Evolutionary conservation across 2,888 invertebrate species (phyloP).

Genomic region (Nasonia oneida): DNA sequence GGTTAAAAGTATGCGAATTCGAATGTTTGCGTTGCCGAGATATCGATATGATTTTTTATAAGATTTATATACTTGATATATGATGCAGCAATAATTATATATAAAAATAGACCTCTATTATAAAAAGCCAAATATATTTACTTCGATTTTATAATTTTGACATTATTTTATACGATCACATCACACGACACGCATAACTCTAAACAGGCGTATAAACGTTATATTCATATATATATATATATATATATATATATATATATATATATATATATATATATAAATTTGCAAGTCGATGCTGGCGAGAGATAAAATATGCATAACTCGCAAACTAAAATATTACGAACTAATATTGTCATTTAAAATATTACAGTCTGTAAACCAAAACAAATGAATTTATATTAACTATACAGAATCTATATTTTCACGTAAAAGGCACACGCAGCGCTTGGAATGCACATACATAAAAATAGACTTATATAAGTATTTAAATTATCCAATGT

Average conservation of each 20-base stretch:
- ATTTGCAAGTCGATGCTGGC: background rate
- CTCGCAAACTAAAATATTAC: background rate
- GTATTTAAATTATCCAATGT: slow-evolving; percentile 15
- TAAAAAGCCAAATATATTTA: too few species aligned
- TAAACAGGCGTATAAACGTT: slow-evolving; percentile 6
- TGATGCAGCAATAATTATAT: too few species aligned
- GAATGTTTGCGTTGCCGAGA: too few species aligned
- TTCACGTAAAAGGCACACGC: slow-evolving; percentile 49
- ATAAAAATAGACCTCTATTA: too few species aligned
- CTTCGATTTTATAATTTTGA: too few species aligned
- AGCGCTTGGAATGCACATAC: slow-evolving; percentile 38
- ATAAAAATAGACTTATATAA: slow-evolving; percentile 23
- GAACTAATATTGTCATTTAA: slow-evolving; percentile 37
- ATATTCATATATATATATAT: background rate
- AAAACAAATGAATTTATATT: background rate
- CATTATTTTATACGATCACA: too few species aligned
- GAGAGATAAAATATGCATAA: slow-evolving; percentile 30
- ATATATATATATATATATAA: background rate
- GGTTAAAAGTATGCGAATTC: too few species aligned
- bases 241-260: too few species aligned
- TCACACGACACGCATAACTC: background rate
- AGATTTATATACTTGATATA: too few species aligned
- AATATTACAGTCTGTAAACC: slow-evolving; percentile 29
- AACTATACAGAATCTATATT: slow-evolving; percentile 49
- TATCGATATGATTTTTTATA: too few species aligned